Percentiles rank a stretch among this genome's conserved stretches.
These are phyloP conservation scores for Helleia helle DNA, from an alignment of 2,888 invertebrate species.

Conservation along the genomic window DNA sequence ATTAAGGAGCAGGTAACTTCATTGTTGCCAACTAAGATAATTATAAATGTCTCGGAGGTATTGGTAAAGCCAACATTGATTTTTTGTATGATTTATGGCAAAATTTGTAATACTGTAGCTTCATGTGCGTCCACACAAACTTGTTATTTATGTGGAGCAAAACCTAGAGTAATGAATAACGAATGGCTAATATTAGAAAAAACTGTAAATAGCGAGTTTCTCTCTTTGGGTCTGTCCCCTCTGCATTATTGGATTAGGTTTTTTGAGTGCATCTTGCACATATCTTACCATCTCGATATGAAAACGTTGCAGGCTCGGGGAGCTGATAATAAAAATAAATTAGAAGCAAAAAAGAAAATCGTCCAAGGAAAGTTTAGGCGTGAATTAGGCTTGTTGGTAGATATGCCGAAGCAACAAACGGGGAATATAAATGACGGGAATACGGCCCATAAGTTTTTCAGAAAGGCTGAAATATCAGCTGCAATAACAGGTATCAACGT, in stretches of 20 bases:
- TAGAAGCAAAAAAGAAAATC: neutral
- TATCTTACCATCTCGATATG: conserved; percentile 25
- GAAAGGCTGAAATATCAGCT: conserved; percentile 20
- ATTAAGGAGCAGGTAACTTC: neutral
- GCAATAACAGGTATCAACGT: conserved; percentile 28
- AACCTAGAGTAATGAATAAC: conserved; percentile 14
- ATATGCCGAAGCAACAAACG: conserved; percentile 18
- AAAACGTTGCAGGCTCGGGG: conserved; percentile 29
- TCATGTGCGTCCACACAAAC: conserved; percentile 11
- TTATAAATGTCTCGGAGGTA: neutral
- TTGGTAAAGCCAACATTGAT: neutral
- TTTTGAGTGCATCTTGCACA: conserved; percentile 29
- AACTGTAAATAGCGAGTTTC: neutral
- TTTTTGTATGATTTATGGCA: neutral
- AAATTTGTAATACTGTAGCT: conserved; percentile 4
- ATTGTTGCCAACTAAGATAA: neutral
- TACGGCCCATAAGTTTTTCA: neutral
- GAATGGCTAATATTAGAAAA: neutral
- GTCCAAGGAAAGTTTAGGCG: neutral
- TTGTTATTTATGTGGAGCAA: conserved; percentile 19
- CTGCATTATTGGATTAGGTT: conserved; percentile 30
- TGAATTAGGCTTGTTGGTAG: conserved; percentile 15
- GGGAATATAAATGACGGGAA: conserved; percentile 17
- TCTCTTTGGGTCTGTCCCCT: neutral
- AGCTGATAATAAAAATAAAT: neutral